phyloP scores from a whole-genome alignment of 2,797 vertebrate species.

The Pseudochromis fuscus region DNA sequence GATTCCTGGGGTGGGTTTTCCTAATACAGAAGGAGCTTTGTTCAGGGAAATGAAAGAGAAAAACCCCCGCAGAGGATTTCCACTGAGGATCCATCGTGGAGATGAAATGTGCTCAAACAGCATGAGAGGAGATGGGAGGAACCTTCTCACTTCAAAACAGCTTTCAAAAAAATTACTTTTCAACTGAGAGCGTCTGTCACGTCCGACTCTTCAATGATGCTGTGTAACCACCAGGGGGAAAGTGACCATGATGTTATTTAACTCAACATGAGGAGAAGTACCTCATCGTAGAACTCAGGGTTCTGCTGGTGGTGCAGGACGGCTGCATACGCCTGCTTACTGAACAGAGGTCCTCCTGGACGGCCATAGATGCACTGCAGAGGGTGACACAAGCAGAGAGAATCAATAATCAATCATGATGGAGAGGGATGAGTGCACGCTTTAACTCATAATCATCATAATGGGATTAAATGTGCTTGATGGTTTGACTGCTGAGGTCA shows the following conservation, averaged over 20 bases:
- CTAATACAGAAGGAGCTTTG: conserved; percentile 22
- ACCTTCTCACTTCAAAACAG: background rate
- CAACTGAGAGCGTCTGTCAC: background rate
- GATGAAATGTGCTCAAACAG: conserved; percentile 15
- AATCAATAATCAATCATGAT: background rate
- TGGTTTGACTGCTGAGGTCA: no score
- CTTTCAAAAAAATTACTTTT: no score
- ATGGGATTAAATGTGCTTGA: no score
- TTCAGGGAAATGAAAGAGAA: conserved; percentile 19
- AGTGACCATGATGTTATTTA: no score
- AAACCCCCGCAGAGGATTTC: conserved; percentile 15
- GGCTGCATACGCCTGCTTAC: conserved; percentile 89
- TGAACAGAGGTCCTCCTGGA: conserved; percentile 91
- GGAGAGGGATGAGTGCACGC: background rate
- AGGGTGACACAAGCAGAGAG: background rate
- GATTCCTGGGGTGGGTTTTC: conserved; percentile 22
- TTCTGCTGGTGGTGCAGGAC: conserved; percentile 98
- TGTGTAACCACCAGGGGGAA: no score
- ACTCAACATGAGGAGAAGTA: conserved; percentile 62
- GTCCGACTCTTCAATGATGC: no score
- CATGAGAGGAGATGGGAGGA: no score
- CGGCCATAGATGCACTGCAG: conserved; percentile 94
- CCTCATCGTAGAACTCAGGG: conserved; percentile 98
- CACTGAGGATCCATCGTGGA: background rate
- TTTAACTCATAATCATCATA: background rate